Evolutionary conservation across 1,140 invertebrate species (phyloP), one percentile per base, ranked within the genome.

Genomic region (Drosophila lini): DNA sequence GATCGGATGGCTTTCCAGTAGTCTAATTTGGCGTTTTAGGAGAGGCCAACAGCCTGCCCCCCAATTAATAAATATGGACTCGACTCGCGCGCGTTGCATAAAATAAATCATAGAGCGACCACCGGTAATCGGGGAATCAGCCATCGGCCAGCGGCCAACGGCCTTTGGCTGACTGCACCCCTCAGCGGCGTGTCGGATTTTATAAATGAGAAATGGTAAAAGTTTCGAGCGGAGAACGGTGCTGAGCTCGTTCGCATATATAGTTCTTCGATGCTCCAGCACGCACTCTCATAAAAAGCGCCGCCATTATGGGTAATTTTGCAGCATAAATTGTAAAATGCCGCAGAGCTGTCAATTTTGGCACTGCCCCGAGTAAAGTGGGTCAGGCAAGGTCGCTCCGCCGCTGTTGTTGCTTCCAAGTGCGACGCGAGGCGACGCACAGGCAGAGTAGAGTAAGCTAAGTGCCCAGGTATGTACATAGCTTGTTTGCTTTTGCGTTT

Each of bases 381-480:
- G 86, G 86, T 90, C 86, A 90, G 83, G 73, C 86, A 90, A 90
- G 86, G 86, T 85, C 86, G 86, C 62, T 76, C 76, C 64, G 62
- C 41, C 69, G 73, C 70, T 73, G 68, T 80, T 88, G 47, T 34
- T 74, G 48, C 34, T 47, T 47, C 32, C 45, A 70, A 32, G 28
- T 53, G 34, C 53, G 56, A 58, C 11, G 19, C 42, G 7, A 47
- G 22, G 41, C 41, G 11, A 13, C 36, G 28, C 19, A 60, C 42
- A 48, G n/a, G 52, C 19, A 34, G 48, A 55, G 52, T 55, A 3
- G 52, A 55, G 52, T 38, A 55, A 55, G 52, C 52, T 61, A 59
- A 45, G 50, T 60, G 57, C 31, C 63, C 38, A 71, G n/a, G 16
- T 50, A 55, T 36, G 42, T 44, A 62, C 52, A 38, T 7, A 55